Evolutionary conservation across 2,113 vertebrate genomes (phyloP).

Genomic region (Malaclemys terrapin): DNA sequence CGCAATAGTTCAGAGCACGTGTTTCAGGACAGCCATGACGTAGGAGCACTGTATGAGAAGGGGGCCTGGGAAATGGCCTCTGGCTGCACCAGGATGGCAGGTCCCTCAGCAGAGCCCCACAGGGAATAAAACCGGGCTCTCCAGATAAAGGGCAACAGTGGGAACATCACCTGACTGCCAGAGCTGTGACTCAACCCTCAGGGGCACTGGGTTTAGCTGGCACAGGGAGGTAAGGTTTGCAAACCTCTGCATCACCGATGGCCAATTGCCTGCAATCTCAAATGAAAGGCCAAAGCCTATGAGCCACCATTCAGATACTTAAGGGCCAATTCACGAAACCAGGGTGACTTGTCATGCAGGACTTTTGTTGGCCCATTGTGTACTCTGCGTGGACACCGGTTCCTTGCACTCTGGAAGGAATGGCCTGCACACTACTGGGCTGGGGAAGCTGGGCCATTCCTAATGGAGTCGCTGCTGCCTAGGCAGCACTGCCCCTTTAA

Average conservation of each 20-base stretch:
- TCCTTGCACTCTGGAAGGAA: not conserved
- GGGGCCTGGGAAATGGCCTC: not conserved
- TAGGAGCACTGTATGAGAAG: not conserved
- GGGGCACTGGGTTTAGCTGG: not conserved
- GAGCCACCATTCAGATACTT: not conserved
- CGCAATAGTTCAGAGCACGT: fast-evolving
- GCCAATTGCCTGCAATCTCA: not conserved
- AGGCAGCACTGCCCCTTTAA: not conserved
- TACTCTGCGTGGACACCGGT: not conserved
- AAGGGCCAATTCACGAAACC: not conserved
- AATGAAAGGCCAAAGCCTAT: not conserved
- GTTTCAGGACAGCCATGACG: fast-evolving
- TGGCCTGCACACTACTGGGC: too few relatives aligned
- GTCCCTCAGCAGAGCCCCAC: not conserved
- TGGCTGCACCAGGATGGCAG: not conserved
- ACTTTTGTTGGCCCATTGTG: not conserved
- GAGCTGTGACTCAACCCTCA: not conserved
- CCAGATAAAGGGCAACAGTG: not conserved
- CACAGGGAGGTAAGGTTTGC: not conserved
- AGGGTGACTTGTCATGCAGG: not conserved
- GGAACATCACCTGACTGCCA: not conserved
- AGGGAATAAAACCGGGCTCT: not conserved
- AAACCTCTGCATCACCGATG: too few relatives aligned
- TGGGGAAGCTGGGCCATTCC: not conserved
- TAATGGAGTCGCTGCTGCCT: not conserved